Evolutionary conservation across 2,113 vertebrate genomes (phyloP).

Genomic region (Rhineura floridana): DNA sequence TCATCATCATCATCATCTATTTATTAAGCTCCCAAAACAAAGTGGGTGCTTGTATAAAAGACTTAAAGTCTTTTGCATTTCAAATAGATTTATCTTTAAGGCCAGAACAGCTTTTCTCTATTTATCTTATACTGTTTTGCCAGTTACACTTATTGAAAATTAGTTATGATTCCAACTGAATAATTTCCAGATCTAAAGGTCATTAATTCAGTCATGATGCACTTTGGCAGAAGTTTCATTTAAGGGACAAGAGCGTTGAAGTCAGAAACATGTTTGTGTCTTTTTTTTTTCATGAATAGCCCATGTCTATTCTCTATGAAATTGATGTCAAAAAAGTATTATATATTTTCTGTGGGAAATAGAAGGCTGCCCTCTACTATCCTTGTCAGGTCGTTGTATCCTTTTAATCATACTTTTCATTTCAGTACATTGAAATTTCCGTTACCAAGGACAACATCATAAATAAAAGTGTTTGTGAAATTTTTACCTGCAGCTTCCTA

Average conservation of each 20-base stretch:
- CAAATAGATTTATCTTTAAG: slow-evolving; percentile 4
- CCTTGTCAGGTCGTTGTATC: slow-evolving; percentile 85
- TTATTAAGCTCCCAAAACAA: not conserved
- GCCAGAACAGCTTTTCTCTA: not conserved
- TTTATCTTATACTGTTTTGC: not conserved
- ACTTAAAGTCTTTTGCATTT: slow-evolving; percentile 25
- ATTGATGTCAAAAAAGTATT: slow-evolving; percentile 89
- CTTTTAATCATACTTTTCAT: slow-evolving; percentile 99
- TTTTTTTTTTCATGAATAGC: slow-evolving; percentile 77
- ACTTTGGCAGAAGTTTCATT: slow-evolving; percentile 64
- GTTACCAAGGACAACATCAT: slow-evolving; percentile 96
- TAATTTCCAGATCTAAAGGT: slow-evolving; percentile 43
- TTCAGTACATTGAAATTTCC: slow-evolving; percentile 96
- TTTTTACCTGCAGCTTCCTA: slow-evolving; percentile 90
- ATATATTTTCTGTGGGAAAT: slow-evolving; percentile 89
- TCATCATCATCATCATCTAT: not conserved
- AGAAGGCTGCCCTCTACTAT: slow-evolving; percentile 86
- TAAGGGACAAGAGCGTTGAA: slow-evolving; percentile 64
- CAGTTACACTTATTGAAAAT: slow-evolving; percentile 43
- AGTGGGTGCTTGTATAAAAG: not conserved
- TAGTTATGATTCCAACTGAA: slow-evolving; percentile 35
- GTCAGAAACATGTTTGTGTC: slow-evolving; percentile 77
- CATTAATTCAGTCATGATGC: slow-evolving; percentile 39
- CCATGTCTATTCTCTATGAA: slow-evolving; percentile 89
- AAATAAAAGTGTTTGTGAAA: slow-evolving; percentile 94